Conservation (phyloP, 2,888 invertebrate genomes). For the Cerastis leucographa region DNA sequence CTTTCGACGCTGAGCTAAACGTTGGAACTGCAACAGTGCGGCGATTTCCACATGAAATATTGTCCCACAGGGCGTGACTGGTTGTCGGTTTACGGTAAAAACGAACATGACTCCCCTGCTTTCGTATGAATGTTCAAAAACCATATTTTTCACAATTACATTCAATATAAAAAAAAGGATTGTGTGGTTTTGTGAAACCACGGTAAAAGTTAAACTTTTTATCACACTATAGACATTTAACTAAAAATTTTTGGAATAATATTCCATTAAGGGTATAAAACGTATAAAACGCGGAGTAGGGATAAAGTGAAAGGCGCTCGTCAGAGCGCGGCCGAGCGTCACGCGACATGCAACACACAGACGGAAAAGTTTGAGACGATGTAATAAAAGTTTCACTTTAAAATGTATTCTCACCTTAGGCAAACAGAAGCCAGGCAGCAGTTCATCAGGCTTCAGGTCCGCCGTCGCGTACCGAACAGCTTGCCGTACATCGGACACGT, state of each 20-base stretch:
- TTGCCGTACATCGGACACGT: slow-evolving; percentile 97
- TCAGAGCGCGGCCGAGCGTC: no score
- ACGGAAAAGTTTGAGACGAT: no score
- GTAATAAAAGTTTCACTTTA: no score
- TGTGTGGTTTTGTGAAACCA: no score
- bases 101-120: neutral
- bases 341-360: no score
- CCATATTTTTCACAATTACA: neutral
- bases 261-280: no score
- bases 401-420: slow-evolving; percentile 92
- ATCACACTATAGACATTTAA: no score
- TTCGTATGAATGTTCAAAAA: neutral
- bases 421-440: slow-evolving; percentile 97
- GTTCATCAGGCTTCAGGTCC: slow-evolving; percentile 94
- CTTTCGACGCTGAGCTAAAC: neutral
- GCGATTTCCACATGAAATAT: neutral
- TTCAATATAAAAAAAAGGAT: neutral
- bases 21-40: neutral
- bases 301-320: no score
- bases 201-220: no score
- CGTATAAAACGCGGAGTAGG: no score
- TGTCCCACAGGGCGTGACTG: neutral
- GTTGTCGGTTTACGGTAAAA: neutral
- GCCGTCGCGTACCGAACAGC: slow-evolving; percentile 97
- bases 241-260: no score